Evolutionary conservation across 1,140 invertebrate genomes (phyloP), one percentile per base, ranked within the genome.

Genomic region (Meloidogyne exigua): DNA sequence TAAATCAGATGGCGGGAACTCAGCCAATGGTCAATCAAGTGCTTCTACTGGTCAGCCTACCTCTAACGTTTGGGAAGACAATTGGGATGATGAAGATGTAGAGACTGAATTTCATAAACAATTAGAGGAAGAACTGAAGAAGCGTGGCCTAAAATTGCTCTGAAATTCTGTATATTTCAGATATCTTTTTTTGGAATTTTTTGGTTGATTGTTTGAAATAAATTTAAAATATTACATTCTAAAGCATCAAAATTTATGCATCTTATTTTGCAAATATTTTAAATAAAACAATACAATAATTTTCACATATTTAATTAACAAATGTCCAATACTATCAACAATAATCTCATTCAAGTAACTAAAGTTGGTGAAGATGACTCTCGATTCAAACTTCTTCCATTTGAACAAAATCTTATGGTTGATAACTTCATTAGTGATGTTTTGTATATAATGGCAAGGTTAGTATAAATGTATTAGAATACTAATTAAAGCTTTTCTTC

Each of bases 401-500:
- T 78, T 62, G 82, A 84, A 28, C 71, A 83, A 63, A 49, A 77
- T 32, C 26, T 84, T 4, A 80, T 84, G 72, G n/a, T 84, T 18
- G 82, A 84, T 21, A 85, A 82, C 5, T 84, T 84, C 64, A 68
- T 73, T 11, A 81, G 86, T 49, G 82, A 84, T 80, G 80, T 85
- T 28, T 66, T 84, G 36, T 84, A 84, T 42, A 74, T 84, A 39
- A 76, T 77, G 25, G 82, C 81, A 69, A 76, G 78, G 82, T 84
- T 42, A 63, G 13, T 49, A 11, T 28, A 28, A 49, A 21, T 42
- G 15, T 68, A 25, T 36, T 12, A 36, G 67, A 39, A n/a, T n/a
- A n/a, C n/a, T n/a, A 32, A 26, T 62, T 25, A 64, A 36, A 36
- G 2, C 66, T 32, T 70, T 26, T 26, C 49, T 18, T 49, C 76